Evolutionary conservation across 2,113 vertebrate genomes (phyloP), one percentile per base, ranked within the genome.

Genomic region (Neolamprologus sp.): DNA sequence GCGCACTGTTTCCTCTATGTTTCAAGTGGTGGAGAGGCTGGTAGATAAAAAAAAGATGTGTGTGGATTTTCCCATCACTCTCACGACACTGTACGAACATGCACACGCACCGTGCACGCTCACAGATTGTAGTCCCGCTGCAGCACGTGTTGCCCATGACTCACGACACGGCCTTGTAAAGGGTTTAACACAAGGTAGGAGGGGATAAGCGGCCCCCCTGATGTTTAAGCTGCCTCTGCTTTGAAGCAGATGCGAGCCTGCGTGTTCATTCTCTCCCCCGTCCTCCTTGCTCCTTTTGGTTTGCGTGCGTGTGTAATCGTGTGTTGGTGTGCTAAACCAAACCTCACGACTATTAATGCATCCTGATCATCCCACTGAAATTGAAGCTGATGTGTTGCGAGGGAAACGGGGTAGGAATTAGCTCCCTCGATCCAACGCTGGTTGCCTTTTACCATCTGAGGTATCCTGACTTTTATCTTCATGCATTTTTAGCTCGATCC

Each of bases 151-250:
- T 90, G 85, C 88, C 85, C 79, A 55, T 94, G 95, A 95, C 90
- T 96, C 96, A 96, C 87, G 78, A 94, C 90, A 75, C 93, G 90
- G 92, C 91, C 88, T 84, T 93, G 90, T 94, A 95, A 96, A 87
- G 88, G 85, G 94, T 90, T 96, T 95, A 95, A 88, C 88, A 89
- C 83, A 54, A 93, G 91, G 96, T 96, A 88, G 96, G 96, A 95
- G 93, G 92, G 93, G 95, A 95, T 95, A 88, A 95, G 92, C 89
- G 84, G 87, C 89, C 75, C 83, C 87, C 91, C 90, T 88, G 88
- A 92, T 92, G 94, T 93, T 93, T 93, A 92, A 91, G 90, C 94
- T 94, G 88, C 88, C 80, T 89, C 65, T 65, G 87, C 93, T 94
- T 93, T 90, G 85, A 91, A 93, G 93, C 93, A 91, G 89, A 91